Percentiles rank a stretch among this genome's conserved stretches.
These are phyloP conservation scores for Trypoxylus dichotomus DNA, from an alignment of 1,140 invertebrate genomes.

Conservation along the genomic window DNA sequence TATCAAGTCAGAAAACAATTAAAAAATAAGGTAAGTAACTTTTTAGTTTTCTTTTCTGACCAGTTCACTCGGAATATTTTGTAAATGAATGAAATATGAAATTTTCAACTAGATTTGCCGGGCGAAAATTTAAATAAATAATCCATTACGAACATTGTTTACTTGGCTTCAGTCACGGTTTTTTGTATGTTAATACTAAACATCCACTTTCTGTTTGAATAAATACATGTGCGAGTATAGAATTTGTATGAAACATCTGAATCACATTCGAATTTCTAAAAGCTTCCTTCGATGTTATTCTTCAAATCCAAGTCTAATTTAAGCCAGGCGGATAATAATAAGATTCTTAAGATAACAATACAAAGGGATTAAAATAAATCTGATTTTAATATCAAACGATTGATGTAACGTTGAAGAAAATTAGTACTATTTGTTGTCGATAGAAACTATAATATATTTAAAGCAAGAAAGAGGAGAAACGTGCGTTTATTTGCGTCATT, in stretches of 20 bases:
- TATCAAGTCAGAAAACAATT: constrained; percentile 69
- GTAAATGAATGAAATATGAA: too few species aligned
- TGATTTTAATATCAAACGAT: too few species aligned
- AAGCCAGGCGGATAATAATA: too few species aligned
- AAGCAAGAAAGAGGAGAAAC: neutral
- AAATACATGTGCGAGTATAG: neutral
- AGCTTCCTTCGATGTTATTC: neutral
- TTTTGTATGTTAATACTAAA: neutral
- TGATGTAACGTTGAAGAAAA: too few species aligned
- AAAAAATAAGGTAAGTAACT: constrained; percentile 52
- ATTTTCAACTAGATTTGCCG: neutral
- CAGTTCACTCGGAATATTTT: neutral
- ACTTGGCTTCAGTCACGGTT: neutral
- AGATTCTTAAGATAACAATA: too few species aligned
- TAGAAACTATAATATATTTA: neutral
- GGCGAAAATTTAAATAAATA: neutral
- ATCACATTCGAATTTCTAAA: neutral
- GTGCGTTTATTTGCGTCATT: neutral
- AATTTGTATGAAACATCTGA: constrained; percentile 2
- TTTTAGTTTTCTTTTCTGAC: neutral
- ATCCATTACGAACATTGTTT: neutral
- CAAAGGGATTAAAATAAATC: too few species aligned
- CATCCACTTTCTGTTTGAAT: constrained; percentile 18
- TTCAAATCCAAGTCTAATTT: too few species aligned
- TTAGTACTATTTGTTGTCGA: too few species aligned